Evolutionary conservation across 2,113 vertebrate genomes (phyloP), one percentile per base, ranked within the genome.

Genomic region (Apaloderma vittatum): DNA sequence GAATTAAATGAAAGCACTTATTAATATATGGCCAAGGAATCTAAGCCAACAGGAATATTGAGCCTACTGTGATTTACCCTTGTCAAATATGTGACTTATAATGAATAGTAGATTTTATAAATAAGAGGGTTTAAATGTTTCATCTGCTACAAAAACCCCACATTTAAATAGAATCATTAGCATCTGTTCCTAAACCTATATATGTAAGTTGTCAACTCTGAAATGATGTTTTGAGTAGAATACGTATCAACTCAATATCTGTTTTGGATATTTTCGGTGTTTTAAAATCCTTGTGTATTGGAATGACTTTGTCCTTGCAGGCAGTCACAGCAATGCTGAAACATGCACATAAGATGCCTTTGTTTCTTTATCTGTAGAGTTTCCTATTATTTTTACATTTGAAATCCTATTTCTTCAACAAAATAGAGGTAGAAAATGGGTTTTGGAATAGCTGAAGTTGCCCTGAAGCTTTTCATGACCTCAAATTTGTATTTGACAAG

Each of bases 401-500:
- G 95, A 96, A 98, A 98, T 97, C 78, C 78, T 90, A 88, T 98
- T 97, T 98, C 90, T 97, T 43, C 74, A 97, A 84, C 89, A 97
- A 98, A 98, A 97, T 97, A 97, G 94, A 98, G 93, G 94, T 95
- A 89, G 89, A 98, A 98, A 98, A 98, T 99, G 75, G 98, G 97
- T 97, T 98, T 97, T 97, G 72, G 84, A 98, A 97, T 98, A 97
- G 94, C 96, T 95, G 86, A 96, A 96, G 90, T 94, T 98, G 96
- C 97, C 97, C 97, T 93, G 86, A 88, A 97, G 96, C 96, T 95
- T 97, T 97, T 58, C 51, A 82, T 97, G 98, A 98, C 98, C 97
- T 98, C 96, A 95, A 94, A 98, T 99, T 98, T 99, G 95, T 98
- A 97, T 98, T 98, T 99, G 98, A 98, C 98, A 98, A 98, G 97